Evolutionary conservation across 2,888 invertebrate genomes (phyloP), one percentile per base, ranked within the genome.

Genomic region (Mesoligia furuncula): DNA sequence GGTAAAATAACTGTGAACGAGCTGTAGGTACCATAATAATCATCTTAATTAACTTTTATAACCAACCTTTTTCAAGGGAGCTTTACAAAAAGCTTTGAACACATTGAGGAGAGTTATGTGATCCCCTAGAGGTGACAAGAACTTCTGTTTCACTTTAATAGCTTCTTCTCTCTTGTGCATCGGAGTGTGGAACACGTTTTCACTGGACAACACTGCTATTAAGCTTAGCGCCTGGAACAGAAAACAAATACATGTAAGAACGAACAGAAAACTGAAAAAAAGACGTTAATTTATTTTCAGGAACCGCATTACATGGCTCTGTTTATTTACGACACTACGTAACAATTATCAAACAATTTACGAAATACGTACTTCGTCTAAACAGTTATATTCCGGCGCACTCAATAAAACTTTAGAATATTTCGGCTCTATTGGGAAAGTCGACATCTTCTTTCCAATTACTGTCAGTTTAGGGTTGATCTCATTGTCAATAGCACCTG

Each of bases 401-500:
- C 98, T 97, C 1, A 99, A 93, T 75, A 99, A 95, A 13, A 98
- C 97, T 96, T 98, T 99, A 17, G 99, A 97, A 93, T 98, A 98
- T 86, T 98, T 97, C 0, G 99, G 99, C 93, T 99, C 99, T 59
- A 99, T 97, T 0, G 99, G 99, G 93, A 99, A 99, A 24, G 97
- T 97, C 0, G 99, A 97, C 99, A 99, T 99, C 91, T 98, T 98
- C 87, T 97, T 97, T 0, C 99, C 99, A 1, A 98, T 89, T 0
- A 97, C 95, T 0, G 99, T 99, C 85, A 99, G 95, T 93, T 97
- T 97, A 1, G 97, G 97, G 77, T 97, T 96, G 15, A 94, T 92
- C 11, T 96, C 92, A 78, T 91, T 95, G 81, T 98, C 97, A 68
- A 99, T 97, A 39, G 98, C 98, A 74, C 98, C 97, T 97, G 84